phyloP scores from a whole-genome alignment of 2,888 invertebrate genomes.

The Emmelina monodactyla region DNA sequence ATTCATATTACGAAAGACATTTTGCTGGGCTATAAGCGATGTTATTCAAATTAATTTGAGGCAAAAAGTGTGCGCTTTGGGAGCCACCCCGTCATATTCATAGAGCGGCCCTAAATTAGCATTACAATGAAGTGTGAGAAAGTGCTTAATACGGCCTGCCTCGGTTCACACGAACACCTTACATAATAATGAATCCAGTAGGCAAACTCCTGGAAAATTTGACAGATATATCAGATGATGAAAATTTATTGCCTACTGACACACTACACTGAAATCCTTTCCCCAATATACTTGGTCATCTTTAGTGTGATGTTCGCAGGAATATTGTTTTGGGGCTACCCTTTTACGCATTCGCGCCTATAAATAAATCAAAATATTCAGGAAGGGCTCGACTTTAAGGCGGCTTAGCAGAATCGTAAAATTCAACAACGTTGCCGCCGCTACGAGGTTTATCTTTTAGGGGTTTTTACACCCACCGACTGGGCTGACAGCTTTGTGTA shows the following conservation, averaged over 20 bases:
- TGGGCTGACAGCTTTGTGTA: too few relatives aligned
- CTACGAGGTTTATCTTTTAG: constrained; percentile 56
- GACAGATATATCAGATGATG: constrained; percentile 15
- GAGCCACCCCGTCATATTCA: constrained; percentile 54
- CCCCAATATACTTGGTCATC: constrained; percentile 30
- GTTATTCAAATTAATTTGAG: constrained; percentile 64
- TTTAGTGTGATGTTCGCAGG: constrained; percentile 41
- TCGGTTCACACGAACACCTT: constrained; percentile 46
- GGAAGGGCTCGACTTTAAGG: constrained; percentile 63
- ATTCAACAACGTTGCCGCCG: constrained; percentile 59
- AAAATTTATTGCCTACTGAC: neutral
- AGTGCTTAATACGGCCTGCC: constrained; percentile 53
- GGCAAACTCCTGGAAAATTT: constrained; percentile 47
- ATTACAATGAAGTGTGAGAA: constrained; percentile 62
- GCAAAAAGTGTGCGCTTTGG: constrained; percentile 57
- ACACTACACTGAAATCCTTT: constrained; percentile 4
- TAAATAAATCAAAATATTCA: constrained; percentile 68
- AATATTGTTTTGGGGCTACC: constrained; percentile 59
- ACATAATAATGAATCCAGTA: constrained; percentile 54
- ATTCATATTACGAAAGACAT: constrained; percentile 55
- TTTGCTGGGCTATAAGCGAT: constrained; percentile 49
- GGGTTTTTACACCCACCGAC: too few relatives aligned
- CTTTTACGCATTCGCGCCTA: constrained; percentile 60
- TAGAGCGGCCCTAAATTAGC: constrained; percentile 61
- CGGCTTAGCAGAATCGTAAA: constrained; percentile 66